Evolutionary conservation across 1,140 invertebrate genomes (phyloP).

Genomic region (Cotesia glomerata): DNA sequence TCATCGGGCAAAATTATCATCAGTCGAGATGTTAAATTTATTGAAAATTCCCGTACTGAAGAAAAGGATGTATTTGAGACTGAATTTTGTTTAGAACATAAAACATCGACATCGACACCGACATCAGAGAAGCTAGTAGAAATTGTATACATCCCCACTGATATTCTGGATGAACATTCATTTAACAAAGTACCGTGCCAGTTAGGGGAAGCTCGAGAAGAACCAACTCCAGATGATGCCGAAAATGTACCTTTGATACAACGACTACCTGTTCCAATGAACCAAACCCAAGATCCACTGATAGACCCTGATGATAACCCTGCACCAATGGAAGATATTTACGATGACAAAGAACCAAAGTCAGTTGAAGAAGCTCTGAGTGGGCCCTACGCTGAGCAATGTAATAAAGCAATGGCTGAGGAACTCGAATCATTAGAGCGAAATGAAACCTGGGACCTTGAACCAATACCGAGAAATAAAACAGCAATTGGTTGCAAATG

Average conservation of each 20-base stretch:
- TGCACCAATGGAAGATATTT: background rate
- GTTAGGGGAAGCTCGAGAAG: no score
- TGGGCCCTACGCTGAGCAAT: no score
- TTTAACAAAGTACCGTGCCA: no score
- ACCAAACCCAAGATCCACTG: background rate
- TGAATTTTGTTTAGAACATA: background rate
- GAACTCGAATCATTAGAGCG: background rate
- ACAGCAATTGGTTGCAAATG: background rate
- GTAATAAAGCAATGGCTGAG: background rate
- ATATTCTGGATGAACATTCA: no score
- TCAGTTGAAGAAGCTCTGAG: background rate
- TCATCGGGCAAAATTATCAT: background rate
- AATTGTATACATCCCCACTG: no score
- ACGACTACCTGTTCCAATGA: background rate
- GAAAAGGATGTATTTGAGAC: background rate
- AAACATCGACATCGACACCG: background rate
- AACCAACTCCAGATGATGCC: no score
- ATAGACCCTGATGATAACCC: background rate
- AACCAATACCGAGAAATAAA: background rate
- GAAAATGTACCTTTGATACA: no score
- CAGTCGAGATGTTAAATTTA: slow-evolving; percentile 21
- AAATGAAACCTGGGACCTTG: background rate
- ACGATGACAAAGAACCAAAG: background rate
- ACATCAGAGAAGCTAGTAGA: background rate
- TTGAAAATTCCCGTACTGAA: background rate